Conservation (phyloP, 2,797 vertebrate species). For the Cynopterus sphinx region DNA sequence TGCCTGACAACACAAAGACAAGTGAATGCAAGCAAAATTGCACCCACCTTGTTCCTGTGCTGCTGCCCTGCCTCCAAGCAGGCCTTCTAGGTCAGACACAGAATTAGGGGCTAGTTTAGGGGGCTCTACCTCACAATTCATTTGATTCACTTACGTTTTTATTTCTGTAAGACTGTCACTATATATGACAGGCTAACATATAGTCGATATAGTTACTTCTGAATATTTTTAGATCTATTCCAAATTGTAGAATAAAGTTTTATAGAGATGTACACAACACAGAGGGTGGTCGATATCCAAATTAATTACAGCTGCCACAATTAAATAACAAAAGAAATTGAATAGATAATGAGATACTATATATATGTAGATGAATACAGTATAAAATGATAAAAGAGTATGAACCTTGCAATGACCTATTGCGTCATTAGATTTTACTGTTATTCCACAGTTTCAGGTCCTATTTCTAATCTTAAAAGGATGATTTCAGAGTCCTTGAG, state of each 20-base stretch:
- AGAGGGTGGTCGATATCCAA: conserved; percentile 79
- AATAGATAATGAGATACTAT: conserved; percentile 42
- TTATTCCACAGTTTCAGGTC: background rate
- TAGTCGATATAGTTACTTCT: conserved; percentile 75
- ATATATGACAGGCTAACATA: conserved; percentile 71
- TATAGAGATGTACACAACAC: conserved; percentile 72
- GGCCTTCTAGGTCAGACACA: background rate
- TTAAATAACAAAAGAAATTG: conserved; percentile 70
- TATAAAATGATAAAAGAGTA: conserved; percentile 39
- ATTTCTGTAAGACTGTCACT: conserved; percentile 68
- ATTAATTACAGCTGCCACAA: conserved; percentile 73
- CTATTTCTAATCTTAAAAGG: conserved; percentile 25
- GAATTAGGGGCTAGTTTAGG: background rate
- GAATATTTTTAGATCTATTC: conserved; percentile 78
- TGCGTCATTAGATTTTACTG: conserved; percentile 17
- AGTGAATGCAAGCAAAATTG: conserved; percentile 2
- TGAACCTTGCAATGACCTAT: conserved; percentile 9
- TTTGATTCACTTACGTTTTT: conserved; percentile 66
- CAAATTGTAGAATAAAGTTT: conserved; percentile 79
- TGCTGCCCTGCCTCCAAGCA: background rate
- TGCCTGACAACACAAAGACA: conserved; percentile 51
- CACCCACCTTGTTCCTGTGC: background rate
- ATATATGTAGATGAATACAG: conserved; percentile 7
- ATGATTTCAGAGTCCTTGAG: conserved; percentile 31
- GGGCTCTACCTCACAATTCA: conserved; percentile 34